Conservation (phyloP, 2,113 vertebrate genomes). For the Phyllostomus discolor region DNA sequence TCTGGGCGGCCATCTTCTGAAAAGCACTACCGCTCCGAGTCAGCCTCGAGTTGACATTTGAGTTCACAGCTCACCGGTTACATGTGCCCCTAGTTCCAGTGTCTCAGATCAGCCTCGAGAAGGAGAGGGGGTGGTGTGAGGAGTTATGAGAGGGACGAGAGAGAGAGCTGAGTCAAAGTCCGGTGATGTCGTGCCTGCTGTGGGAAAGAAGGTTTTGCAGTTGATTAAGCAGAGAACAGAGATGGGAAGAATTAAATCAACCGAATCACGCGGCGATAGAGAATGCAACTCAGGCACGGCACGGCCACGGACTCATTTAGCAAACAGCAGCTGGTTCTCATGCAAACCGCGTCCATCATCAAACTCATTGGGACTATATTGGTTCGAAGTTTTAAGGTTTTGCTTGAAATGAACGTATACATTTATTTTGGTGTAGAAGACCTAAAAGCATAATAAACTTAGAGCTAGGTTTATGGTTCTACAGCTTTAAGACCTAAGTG, state of each 20-base stretch:
- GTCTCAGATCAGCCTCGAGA: neutral
- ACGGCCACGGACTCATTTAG: neutral
- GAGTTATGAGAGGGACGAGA: neutral
- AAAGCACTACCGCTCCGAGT: neutral
- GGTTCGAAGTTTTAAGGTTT: neutral
- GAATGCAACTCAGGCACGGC: neutral
- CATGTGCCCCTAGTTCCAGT: neutral
- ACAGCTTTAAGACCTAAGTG: neutral
- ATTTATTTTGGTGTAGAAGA: neutral
- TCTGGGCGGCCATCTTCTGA: neutral
- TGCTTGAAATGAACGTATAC: neutral
- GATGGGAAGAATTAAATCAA: neutral
- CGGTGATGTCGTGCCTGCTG: neutral
- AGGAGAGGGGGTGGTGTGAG: neutral
- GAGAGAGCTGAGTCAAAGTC: neutral
- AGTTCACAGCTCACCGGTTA: neutral
- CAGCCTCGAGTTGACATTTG: neutral
- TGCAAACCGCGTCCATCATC: neutral
- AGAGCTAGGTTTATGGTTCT: neutral
- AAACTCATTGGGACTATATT: neutral
- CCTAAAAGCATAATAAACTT: neutral
- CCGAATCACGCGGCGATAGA: neutral
- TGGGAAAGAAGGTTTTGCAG: neutral
- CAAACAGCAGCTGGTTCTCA: neutral
- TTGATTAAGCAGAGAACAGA: neutral